Evolutionary conservation across 1,140 invertebrate species (phyloP).

Genomic region (Macrocentrus cingulum): DNA sequence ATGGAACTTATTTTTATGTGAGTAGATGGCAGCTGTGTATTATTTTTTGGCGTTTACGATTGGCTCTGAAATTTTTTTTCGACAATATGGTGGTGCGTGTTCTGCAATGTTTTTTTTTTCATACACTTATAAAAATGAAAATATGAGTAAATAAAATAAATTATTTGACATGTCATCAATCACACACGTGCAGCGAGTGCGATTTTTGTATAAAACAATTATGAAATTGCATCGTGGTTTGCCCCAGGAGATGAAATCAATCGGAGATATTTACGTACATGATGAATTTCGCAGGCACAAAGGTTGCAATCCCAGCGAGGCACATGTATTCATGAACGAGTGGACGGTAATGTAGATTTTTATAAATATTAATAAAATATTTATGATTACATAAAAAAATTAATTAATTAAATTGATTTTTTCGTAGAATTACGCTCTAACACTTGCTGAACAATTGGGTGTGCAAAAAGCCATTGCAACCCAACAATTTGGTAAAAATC

Average conservation of each 20-base stretch:
- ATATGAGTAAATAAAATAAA: conserved; percentile 9
- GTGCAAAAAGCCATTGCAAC: conserved; percentile 61
- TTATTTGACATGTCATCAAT: conserved; percentile 31
- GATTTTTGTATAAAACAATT: conserved; percentile 85
- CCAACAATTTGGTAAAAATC: conserved; percentile 62
- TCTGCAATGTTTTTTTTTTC: too few relatives aligned
- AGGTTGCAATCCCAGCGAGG: conserved; percentile 70
- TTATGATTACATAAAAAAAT: too few relatives aligned
- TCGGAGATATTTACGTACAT: conserved; percentile 83
- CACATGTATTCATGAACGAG: conserved; percentile 79
- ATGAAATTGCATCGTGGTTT: conserved; percentile 81
- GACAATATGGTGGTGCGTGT: too few relatives aligned
- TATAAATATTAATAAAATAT: conserved; percentile 15
- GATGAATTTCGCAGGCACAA: conserved; percentile 90
- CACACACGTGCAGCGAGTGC: conserved; percentile 68
- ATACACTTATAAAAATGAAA: not conserved
- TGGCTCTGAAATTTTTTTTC: too few relatives aligned
- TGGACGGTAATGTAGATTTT: conserved; percentile 76
- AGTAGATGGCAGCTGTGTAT: too few relatives aligned
- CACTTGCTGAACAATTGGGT: conserved; percentile 72
- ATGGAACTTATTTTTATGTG: too few relatives aligned
- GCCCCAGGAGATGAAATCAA: conserved; percentile 70
- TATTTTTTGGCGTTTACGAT: too few relatives aligned
- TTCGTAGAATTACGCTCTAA: conserved; percentile 75
- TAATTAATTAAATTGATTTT: too few relatives aligned